Evolutionary conservation across 2,113 vertebrate genomes (phyloP).

Genomic region (Menura novaehollandiae): DNA sequence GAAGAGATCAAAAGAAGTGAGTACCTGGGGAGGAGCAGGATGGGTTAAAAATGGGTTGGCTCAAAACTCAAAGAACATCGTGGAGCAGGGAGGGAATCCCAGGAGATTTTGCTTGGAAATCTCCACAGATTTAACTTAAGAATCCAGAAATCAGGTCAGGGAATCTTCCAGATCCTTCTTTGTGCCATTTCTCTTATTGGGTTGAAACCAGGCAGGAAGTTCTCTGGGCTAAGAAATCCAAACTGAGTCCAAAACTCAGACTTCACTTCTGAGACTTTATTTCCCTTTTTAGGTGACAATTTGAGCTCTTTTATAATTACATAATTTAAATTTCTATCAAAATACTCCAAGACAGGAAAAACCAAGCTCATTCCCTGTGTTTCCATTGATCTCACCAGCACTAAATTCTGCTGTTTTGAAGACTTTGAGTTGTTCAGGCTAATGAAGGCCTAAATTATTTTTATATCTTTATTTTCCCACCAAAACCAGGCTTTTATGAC

Average conservation of each 20-base stretch:
- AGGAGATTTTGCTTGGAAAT: background rate
- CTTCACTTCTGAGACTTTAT: background rate
- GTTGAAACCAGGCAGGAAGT: background rate
- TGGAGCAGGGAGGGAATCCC: background rate
- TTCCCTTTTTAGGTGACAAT: background rate
- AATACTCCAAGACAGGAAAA: background rate
- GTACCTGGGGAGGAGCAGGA: conserved; percentile 48
- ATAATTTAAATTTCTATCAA: rapidly evolving
- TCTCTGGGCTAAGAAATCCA: background rate
- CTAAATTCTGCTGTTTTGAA: rapidly evolving
- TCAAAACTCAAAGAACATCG: background rate
- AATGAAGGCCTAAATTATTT: background rate
- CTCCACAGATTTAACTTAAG: background rate
- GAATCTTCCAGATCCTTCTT: background rate
- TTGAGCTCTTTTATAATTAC: background rate
- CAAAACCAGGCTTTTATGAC: background rate
- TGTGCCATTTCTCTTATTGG: rapidly evolving
- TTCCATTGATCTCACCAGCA: background rate
- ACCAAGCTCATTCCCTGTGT: background rate
- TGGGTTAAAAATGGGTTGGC: background rate
- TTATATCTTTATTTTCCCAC: background rate
- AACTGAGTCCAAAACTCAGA: too few relatives aligned
- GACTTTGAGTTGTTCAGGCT: background rate
- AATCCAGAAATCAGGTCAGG: background rate
- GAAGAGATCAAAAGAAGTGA: conserved; percentile 93